Conservation (phyloP, 2,888 invertebrate genomes). For the Mesoligia furuncula region DNA sequence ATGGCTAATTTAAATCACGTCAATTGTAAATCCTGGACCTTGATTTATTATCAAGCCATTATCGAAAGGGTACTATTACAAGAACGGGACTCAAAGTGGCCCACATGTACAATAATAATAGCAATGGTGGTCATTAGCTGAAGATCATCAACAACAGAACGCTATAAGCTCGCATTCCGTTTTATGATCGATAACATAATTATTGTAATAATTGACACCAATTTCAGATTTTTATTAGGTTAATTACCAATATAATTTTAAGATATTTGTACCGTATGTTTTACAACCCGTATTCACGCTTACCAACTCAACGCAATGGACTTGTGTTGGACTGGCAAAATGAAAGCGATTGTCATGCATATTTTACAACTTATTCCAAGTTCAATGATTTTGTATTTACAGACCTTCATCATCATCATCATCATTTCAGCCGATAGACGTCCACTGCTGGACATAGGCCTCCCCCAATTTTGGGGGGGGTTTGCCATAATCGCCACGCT, state of each 20-base stretch:
- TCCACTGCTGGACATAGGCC: too few species aligned
- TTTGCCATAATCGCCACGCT: too few species aligned
- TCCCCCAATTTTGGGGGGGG: too few species aligned
- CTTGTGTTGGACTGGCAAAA: conserved; percentile 1
- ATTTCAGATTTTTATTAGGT: conserved; percentile 10
- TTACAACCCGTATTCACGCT: conserved; percentile 16
- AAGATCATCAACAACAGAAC: conserved; percentile 53
- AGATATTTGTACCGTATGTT: background rate
- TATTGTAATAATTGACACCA: conserved; percentile 36
- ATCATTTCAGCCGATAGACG: too few species aligned
- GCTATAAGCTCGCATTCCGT: conserved; percentile 31
- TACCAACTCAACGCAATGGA: conserved; percentile 9
- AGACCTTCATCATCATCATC: too few species aligned
- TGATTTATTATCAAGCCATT: conserved; percentile 65
- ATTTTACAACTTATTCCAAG: background rate
- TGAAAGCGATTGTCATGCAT: background rate
- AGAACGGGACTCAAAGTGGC: conserved; percentile 55
- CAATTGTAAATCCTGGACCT: conserved; percentile 58
- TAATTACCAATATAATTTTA: conserved; percentile 24
- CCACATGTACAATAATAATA: conserved; percentile 57
- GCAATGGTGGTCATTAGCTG: conserved; percentile 52
- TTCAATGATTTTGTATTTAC: background rate
- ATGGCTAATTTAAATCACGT: conserved; percentile 58
- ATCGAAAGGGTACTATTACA: conserved; percentile 60
- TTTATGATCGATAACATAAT: conserved; percentile 58